A percentile compares a stretch with the other conserved stretches of the same genome.
phyloP scores from a whole-genome alignment of 2,113 vertebrate genomes.

The Choloepus hoffmanni region DNA sequence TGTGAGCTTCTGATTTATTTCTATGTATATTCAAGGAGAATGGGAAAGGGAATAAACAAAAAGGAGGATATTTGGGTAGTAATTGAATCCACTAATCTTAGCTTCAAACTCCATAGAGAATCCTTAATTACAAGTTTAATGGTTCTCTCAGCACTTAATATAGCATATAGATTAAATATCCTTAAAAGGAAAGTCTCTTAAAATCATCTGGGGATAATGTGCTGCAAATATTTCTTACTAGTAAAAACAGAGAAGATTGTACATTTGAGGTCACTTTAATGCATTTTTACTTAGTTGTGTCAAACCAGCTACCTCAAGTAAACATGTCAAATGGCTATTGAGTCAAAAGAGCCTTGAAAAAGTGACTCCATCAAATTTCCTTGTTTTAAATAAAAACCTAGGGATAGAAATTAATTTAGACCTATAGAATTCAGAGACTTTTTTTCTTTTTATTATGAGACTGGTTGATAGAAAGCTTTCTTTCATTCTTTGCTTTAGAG shows the following conservation, averaged over 20 bases:
- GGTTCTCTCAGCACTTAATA: neutral
- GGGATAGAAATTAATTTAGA: neutral
- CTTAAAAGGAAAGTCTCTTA: neutral
- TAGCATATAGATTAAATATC: neutral
- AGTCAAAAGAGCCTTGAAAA: neutral
- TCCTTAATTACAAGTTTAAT: neutral
- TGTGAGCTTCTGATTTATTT: neutral
- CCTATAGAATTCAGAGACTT: neutral
- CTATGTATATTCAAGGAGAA: neutral
- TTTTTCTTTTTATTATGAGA: neutral
- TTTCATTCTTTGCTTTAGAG: neutral
- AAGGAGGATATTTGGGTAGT: neutral
- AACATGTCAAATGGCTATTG: neutral
- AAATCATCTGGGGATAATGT: neutral
- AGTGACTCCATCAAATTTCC: neutral
- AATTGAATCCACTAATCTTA: conserved; percentile 12
- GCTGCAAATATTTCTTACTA: neutral
- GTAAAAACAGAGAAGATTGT: neutral
- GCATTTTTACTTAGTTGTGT: neutral
- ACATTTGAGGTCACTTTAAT: neutral
- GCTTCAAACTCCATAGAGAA: neutral
- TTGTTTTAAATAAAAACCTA: neutral
- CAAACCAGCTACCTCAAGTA: neutral
- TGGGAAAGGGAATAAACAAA: neutral
- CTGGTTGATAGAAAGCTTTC: neutral